Evolutionary conservation across 2,797 vertebrate genomes (phyloP).

Genomic region (Masticophis lateralis): DNA sequence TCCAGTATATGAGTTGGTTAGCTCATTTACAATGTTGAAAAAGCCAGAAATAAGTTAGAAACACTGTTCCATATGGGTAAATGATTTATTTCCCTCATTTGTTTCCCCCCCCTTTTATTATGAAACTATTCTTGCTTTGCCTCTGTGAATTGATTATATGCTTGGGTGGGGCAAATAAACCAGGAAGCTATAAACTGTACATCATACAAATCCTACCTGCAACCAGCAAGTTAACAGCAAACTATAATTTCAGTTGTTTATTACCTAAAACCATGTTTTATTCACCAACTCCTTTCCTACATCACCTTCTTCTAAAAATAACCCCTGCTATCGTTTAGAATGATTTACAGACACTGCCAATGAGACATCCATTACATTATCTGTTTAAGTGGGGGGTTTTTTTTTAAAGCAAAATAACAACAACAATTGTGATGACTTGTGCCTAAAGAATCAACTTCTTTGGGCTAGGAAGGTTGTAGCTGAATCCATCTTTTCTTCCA

Average conservation of each 20-base stretch:
- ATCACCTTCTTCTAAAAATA: not conserved
- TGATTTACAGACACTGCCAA: not conserved
- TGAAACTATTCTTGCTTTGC: not conserved
- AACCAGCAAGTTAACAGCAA: not conserved
- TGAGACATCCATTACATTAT: not conserved
- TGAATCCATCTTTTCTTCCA: not conserved
- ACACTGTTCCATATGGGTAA: not conserved
- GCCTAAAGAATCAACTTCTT: not conserved
- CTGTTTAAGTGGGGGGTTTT: not conserved
- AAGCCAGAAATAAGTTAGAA: not conserved
- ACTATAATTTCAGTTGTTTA: not conserved
- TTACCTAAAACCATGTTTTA: not conserved
- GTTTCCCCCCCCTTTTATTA: not conserved
- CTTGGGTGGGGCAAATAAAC: not conserved
- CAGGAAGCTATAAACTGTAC: not conserved
- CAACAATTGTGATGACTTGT: not conserved
- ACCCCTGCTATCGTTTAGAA: not conserved
- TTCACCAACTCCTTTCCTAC: not conserved
- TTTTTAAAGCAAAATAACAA: not conserved
- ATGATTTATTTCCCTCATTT: not conserved
- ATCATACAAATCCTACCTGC: not conserved
- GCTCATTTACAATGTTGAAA: not conserved
- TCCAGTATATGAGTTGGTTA: not conserved
- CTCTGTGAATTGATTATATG: not conserved
- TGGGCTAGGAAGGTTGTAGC: not conserved